These are phyloP conservation scores for Drosophila yooni DNA, from an alignment of 2,888 invertebrate species.

Conservation along the genomic window DNA sequence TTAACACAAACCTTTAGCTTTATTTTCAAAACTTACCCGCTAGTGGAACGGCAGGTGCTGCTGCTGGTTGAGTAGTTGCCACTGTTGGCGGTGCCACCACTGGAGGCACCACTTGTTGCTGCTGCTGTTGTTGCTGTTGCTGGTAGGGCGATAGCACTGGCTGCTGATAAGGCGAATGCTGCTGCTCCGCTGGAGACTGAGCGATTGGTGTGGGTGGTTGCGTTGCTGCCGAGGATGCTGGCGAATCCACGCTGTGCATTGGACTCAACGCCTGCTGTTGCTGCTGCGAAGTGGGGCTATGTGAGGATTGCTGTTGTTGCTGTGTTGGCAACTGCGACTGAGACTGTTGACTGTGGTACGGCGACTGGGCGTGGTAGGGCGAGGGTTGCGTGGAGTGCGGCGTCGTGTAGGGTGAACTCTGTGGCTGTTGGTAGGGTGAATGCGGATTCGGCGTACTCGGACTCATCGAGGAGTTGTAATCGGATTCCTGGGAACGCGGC, in stretches of 20 bases:
- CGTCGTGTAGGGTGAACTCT: constrained; percentile 85
- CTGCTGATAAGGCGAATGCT: constrained; percentile 85
- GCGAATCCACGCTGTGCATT: constrained; percentile 78
- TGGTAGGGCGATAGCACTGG: constrained; percentile 86
- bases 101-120: constrained; percentile 58
- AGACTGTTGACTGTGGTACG: constrained; percentile 77
- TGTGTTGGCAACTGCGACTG: constrained; percentile 57
- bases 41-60: constrained; percentile 49
- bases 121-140: constrained; percentile 68
- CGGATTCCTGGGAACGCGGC: constrained; percentile 86
- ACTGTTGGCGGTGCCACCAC: constrained; percentile 83
- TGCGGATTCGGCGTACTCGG: constrained; percentile 86
- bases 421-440: constrained; percentile 86
- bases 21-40: constrained; percentile 33
- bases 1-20: background rate
- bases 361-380: constrained; percentile 85
- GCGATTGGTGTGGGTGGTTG: constrained; percentile 82
- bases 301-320: constrained; percentile 57
- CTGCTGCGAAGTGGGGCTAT: constrained; percentile 72
- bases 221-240: constrained; percentile 82
- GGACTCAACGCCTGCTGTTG: constrained; percentile 80
- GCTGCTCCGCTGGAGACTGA: constrained; percentile 83
- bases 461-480: constrained; percentile 87
- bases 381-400: constrained; percentile 82
- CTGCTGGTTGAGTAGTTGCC: constrained; percentile 61